Evolutionary conservation across 2,888 invertebrate genomes (phyloP).

Genomic region (Tenthredo mesomela): DNA sequence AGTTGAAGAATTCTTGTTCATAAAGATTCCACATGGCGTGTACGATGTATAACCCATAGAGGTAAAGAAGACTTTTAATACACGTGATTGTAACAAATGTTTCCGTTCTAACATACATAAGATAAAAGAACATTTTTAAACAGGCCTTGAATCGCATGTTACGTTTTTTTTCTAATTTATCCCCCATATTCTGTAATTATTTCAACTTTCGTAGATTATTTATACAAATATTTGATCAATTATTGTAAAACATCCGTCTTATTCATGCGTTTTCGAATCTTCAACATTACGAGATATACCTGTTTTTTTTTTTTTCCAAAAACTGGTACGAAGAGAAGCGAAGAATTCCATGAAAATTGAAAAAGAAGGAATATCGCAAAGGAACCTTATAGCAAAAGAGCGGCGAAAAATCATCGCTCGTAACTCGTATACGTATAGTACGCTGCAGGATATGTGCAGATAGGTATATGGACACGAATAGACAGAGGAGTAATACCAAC

Average conservation of each 20-base stretch:
- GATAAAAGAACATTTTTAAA: background rate
- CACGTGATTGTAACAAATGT: conserved; percentile 9
- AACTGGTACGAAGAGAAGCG: no score
- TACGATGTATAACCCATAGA: conserved; percentile 4
- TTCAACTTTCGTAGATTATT: background rate
- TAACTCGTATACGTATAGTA: no score
- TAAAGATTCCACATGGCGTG: conserved; percentile 34
- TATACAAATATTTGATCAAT: conserved; percentile 5
- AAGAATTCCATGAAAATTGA: background rate
- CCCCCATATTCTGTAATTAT: background rate
- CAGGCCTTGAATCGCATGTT: background rate
- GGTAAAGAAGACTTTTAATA: conserved; percentile 19
- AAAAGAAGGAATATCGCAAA: background rate
- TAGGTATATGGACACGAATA: conserved; percentile 9
- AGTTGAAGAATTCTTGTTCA: conserved; percentile 42
- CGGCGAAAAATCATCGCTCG: background rate
- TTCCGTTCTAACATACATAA: background rate
- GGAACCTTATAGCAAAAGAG: background rate
- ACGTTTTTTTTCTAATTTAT: background rate
- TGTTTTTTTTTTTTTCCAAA: no score
- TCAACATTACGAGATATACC: no score
- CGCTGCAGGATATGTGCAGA: background rate
- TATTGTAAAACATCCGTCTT: conserved; percentile 3
- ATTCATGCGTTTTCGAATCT: no score
- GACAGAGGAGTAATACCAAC: background rate